Base-by-base conservation (phyloP, 2,797 vertebrate species). In the Cyprinodon diabolis region DNA sequence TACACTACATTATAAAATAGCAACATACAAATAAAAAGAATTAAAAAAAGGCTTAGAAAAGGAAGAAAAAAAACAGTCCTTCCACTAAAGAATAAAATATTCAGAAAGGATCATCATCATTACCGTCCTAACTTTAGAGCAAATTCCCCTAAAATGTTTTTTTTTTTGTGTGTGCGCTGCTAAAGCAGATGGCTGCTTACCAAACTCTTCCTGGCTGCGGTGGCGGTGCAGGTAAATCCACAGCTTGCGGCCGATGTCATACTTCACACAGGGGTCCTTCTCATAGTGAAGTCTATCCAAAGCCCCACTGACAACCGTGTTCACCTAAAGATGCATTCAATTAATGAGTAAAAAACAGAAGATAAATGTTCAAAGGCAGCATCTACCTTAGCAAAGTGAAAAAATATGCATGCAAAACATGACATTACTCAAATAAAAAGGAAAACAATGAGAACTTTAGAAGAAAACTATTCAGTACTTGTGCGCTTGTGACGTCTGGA, bases 241-340 rank as follows among this genome's bases (percentile, higher is more conserved):
- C 45, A 99, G 90, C 87, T 99, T 99, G 63, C 97, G 96, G 3
- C 98, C 98, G 0, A 98, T 98, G 84, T 99, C 98, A 0, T 99
- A 99, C 74, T 99, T 99, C 69, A 99, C 98, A 74, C 98, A 99
- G 0, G 98, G 98, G 80, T 99, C 98, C 77, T 99, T 99, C 88
- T 99, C 98, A 19, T 99, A 99, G 83, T 99, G 98, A 4, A 99
- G 89, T 66, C 98, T 93, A 74, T 99, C 98, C 81, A 99, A 90
- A 25, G 98, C 98, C 0, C 98, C 98, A 3, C 98, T 99, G 78
- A 99, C 98, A 52, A 99, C 98, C 0, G 98, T 98, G 80, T 99
- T 99, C 74, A 99, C 97, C 98, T 99, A 71, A 19, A 48, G 47
- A 67, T 57, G 35, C 6, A 15, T 11, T 13, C 19, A 5, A 37